Evolutionary conservation across 2,888 invertebrate species (phyloP).

Genomic region (Cataglyphis rosenhaueri): DNA sequence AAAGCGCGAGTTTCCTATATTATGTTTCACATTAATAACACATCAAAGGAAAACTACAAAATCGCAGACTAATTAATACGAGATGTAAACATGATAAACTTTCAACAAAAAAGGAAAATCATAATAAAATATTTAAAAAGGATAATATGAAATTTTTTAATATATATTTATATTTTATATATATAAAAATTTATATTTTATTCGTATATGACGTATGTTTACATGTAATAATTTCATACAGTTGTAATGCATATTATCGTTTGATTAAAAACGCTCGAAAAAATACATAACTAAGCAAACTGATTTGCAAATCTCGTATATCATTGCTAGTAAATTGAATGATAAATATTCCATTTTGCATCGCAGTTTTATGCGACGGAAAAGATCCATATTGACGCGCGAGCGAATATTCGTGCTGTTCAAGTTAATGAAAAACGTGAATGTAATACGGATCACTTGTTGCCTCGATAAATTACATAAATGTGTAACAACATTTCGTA

Average conservation of each 20-base stretch:
- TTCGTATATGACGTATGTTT: background rate
- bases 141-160: background rate
- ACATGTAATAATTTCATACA: background rate
- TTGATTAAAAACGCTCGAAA: background rate
- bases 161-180: too few relatives aligned
- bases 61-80: background rate
- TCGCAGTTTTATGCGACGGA: background rate
- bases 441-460: background rate
- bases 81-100: background rate
- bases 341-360: background rate
- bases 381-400: background rate
- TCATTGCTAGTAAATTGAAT: background rate
- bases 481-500: background rate
- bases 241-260: background rate
- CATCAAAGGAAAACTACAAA: conserved; percentile 14
- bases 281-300: background rate
- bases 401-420: background rate
- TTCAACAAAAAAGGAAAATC: background rate
- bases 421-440: conserved; percentile 19
- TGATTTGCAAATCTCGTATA: background rate
- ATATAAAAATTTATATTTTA: background rate
- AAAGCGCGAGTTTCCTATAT: background rate
- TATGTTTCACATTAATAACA: background rate
- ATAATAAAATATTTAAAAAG: background rate
- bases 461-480: background rate